Evolutionary conservation across 1,140 invertebrate species (phyloP).

Genomic region (honey bee (Apis mellifera)): Amel_HAv3.1 CM009941.2:14600501-14601000

Average conservation of each 20-base stretch:
- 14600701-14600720: background rate
- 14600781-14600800: background rate
- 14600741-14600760: background rate
- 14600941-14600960: too few relatives aligned
- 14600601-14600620: slow-evolving; percentile 12
- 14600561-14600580: slow-evolving; percentile 1
- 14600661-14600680: slow-evolving; percentile 33
- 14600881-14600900: too few relatives aligned
- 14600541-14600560: background rate
- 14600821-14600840: background rate
- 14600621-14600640: background rate
- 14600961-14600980: too few relatives aligned
- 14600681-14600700: background rate
- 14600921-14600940: background rate
- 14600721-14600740: background rate
- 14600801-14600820: background rate
- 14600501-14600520: background rate
- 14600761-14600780: too few relatives aligned
- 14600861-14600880: background rate
- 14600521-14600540: background rate
- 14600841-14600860: background rate
- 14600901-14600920: background rate
- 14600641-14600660: slow-evolving; percentile 2
- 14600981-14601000: background rate
- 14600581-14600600: background rate